Evolutionary conservation across 2,888 invertebrate species (phyloP).

Genomic region (Cryptosula pallasiana): DNA sequence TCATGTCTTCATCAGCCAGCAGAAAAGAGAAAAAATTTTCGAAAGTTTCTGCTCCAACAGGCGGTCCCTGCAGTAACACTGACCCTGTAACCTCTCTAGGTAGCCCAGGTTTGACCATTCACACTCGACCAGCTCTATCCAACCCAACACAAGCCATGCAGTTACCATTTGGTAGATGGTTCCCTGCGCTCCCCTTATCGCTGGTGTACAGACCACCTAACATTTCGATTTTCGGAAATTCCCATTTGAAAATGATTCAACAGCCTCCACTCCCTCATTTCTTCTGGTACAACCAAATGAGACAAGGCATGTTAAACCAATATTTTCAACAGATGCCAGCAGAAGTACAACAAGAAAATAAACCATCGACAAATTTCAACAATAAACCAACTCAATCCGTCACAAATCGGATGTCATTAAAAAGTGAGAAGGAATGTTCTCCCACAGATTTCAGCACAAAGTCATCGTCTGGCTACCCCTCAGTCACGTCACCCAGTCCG

Average conservation of each 20-base stretch:
- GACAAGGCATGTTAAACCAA: neutral
- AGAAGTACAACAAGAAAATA: neutral
- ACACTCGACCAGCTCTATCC: neutral
- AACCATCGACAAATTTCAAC: neutral
- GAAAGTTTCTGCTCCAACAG: neutral
- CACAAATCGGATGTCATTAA: neutral
- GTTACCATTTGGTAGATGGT: conserved; percentile 20
- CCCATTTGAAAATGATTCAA: neutral
- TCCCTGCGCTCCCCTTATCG: neutral
- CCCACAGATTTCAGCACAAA: neutral
- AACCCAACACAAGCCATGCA: conserved; percentile 1
- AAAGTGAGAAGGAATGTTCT: neutral
- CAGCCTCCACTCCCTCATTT: neutral
- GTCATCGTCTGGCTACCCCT: conserved; percentile 1
- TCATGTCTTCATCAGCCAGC: neutral
- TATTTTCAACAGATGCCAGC: too few species aligned
- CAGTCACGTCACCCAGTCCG: neutral
- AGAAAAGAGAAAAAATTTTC: neutral
- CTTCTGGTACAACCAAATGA: conserved; percentile 21
- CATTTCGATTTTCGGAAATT: neutral
- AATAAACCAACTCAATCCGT: neutral
- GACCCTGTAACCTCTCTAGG: neutral
- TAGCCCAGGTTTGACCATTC: neutral
- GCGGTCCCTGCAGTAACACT: neutral
- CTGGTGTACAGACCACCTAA: neutral